Evolutionary conservation across 2,888 invertebrate species (phyloP), one percentile per base, ranked within the genome.

Genomic region (Caenorhabditis imperialis): DNA sequence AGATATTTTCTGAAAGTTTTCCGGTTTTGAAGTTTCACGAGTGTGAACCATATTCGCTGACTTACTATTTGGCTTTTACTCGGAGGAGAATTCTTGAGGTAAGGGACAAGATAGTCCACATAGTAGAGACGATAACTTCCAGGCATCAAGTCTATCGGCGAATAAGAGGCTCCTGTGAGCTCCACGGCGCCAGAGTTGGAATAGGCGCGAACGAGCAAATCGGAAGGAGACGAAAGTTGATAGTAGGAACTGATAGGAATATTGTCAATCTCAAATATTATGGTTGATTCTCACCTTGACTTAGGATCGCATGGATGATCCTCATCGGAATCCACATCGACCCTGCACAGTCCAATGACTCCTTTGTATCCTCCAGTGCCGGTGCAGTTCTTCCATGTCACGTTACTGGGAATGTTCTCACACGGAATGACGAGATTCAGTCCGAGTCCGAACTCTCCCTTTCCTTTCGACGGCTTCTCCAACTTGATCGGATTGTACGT

Each of bases 391-490:
- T 55, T 51, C 76, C 76, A 76, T 2, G 50, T 55, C 0, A 71
- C 71, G n/a, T 50, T 38, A 1, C 45, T 27, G 18, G 76, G 72
- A 23, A 76, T 54, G 25, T 50, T 67, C 1, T 62, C 71, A 25
- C 76, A 76, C 22, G 54, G 58, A 25, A 72, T 53, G 20, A 72
- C 23, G 27, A 67, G 27, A 35, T 72, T 72, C 37, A 70, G n/a
- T 25, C 67, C 61, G 23, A 71, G 47, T 12, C 35, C 60, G 25
- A 77, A 75, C 33, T 75, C 73, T 25, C 79, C 79, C n/a, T 77
- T 51, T 27, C 79, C 79, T 25, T 57, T 72, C 22, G 51, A 47
- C 10, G 79, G 79, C 35, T 79, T 79, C 18, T 72, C 54, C 16
- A 60, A 30, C 23, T 61, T 54, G 6, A 60, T 42, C 35, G 62